Percentiles rank a stretch among this genome's conserved stretches.
Conservation (phyloP, 2,888 invertebrate genomes). For the Axea sp. region DNA sequence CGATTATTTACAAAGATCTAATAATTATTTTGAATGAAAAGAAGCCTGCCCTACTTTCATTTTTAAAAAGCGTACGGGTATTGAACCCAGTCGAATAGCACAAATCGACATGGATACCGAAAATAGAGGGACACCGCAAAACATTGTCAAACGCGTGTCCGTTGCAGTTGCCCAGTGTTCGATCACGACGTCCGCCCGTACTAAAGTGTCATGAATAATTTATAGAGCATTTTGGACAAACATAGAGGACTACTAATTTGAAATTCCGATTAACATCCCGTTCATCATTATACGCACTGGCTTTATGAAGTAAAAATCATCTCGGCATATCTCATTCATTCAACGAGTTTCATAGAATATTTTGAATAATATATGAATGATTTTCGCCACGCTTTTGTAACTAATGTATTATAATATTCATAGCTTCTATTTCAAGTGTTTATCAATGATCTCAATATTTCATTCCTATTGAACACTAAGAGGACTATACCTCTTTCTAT, state of each 20-base stretch:
- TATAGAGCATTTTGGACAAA: constrained; percentile 73
- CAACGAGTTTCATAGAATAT: constrained; percentile 20
- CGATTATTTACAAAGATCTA: too few relatives aligned
- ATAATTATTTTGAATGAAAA: too few relatives aligned
- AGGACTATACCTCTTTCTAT: too few relatives aligned
- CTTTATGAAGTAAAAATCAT: constrained; percentile 51
- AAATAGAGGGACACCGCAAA: constrained; percentile 44
- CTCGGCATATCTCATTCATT: constrained; percentile 11
- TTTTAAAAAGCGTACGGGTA: not conserved
- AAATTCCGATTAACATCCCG: constrained; percentile 72
- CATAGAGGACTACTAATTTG: constrained; percentile 69
- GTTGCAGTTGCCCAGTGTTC: constrained; percentile 44
- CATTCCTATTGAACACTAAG: too few relatives aligned
- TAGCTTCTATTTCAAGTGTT: too few relatives aligned
- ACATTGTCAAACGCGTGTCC: constrained; percentile 52
- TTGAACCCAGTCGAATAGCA: not conserved
- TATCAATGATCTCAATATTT: too few relatives aligned
- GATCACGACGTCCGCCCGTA: constrained; percentile 33
- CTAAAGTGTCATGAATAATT: constrained; percentile 72
- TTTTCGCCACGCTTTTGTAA: constrained; percentile 6
- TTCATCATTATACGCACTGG: constrained; percentile 35
- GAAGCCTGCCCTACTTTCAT: too few relatives aligned
- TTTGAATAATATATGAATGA: constrained; percentile 22
- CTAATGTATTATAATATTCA: too few relatives aligned
- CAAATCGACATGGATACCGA: constrained; percentile 11